Evolutionary conservation across 2,113 vertebrate species (phyloP), one percentile per base, ranked within the genome.

Genomic region (Tenebrosternarchus preto): DNA sequence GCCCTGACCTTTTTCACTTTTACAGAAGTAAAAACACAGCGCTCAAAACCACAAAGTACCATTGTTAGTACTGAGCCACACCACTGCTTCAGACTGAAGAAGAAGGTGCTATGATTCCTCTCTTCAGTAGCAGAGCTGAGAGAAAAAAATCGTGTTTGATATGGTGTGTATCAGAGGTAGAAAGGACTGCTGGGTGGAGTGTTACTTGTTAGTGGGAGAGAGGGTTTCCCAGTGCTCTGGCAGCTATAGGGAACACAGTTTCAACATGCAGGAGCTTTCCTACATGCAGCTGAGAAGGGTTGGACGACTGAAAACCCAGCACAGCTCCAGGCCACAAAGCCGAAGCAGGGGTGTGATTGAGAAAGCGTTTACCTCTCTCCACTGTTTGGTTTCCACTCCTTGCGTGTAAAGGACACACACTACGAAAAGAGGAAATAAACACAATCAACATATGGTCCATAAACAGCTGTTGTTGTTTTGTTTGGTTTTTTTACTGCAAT

Each of bases 381-480:
- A 98, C 79, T 98, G 96, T 85, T 96, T 95, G 85, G 94, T 95
- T 88, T 96, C 96, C 55, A 96, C 93, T 20, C 94, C 94, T 89
- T 98, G 96, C 1, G 94, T 96, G 82, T 98, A 98, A 75, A 98
- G 94, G 76, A 97, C 96, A 2, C 96, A 98, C 53, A 98, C 96
- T 98, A 91, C 53, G 4, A 80, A 79, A 39, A 84, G 74, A 86
- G 27, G 86, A 75, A 60, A 36, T 79, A 29, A 81, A 76, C 33
- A 76, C 9, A 55, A 73, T 33, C 33, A 12, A 24, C 4, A 25
- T 7, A 55, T 6, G 53, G 2, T 77, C 31, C 59, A 20, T 12
- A 72, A 8, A 36, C 33, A 50, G 5, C 4, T 69, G n/a, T 76
- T 75, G 56, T 36, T 55, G 19, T 31, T 39, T 22, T 76, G 15